These are phyloP conservation scores for Heliocidaris tuberculata DNA, from an alignment of 35 echinoderm and acorn worm genomes.

Conservation along the genomic window DNA sequence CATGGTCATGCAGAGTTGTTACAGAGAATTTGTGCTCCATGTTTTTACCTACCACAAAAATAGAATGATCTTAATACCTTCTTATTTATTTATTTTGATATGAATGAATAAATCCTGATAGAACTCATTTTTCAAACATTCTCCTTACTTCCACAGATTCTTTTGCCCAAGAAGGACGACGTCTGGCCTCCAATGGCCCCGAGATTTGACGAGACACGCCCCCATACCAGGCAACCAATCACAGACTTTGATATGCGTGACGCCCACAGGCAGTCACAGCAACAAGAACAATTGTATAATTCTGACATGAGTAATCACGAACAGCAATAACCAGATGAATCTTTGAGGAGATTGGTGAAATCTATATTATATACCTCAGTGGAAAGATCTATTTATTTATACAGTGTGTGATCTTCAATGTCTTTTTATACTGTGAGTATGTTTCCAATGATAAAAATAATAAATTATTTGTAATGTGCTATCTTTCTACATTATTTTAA, in stretches of 20 bases:
- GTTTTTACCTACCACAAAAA: no score
- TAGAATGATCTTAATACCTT: neutral
- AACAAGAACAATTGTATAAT: conserved; percentile 21
- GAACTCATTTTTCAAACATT: neutral
- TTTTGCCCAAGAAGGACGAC: neutral
- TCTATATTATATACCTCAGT: neutral
- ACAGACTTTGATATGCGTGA: conserved; percentile 52
- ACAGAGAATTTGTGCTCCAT: no score
- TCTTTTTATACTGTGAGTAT: conserved; percentile 10
- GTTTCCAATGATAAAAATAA: neutral
- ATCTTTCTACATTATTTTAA: no score
- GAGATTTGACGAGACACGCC: conserved; percentile 18
- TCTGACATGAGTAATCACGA: neutral
- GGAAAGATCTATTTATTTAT: conserved; percentile 12
- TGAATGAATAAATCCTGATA: no score
- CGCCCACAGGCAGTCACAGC: conserved; percentile 43
- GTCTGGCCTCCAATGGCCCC: conserved; percentile 35
- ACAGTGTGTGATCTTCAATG: conserved; percentile 22
- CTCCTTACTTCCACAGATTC: conserved; percentile 10
- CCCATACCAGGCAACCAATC: conserved; percentile 43
- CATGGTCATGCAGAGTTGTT: no score
- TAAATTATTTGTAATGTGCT: no score
- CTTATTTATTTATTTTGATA: neutral
- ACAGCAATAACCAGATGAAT: neutral
- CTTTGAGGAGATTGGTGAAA: neutral